Evolutionary conservation across 2,797 vertebrate species (phyloP).

Genomic region (Chaunax sp.): DNA sequence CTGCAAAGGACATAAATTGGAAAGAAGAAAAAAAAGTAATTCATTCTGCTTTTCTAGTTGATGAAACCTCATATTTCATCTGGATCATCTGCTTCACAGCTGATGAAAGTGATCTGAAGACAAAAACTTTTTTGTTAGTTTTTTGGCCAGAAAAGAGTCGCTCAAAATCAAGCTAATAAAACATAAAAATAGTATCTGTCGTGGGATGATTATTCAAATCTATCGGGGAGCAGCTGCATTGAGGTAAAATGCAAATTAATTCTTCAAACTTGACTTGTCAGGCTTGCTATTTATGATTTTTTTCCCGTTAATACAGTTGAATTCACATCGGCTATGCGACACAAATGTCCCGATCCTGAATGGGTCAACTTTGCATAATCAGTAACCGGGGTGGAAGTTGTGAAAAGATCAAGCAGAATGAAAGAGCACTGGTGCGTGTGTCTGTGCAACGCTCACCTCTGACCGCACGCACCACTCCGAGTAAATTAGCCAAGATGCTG

Average conservation of each 20-base stretch:
- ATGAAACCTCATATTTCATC: slow-evolving; percentile 76
- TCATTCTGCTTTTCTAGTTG: slow-evolving; percentile 68
- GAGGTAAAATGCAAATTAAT: slow-evolving; percentile 24
- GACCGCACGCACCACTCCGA: slow-evolving; percentile 22
- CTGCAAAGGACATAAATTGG: slow-evolving; percentile 61
- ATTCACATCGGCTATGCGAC: slow-evolving; percentile 3
- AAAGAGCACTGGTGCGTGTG: slow-evolving; percentile 27
- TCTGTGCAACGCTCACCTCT: slow-evolving; percentile 39
- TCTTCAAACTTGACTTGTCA: slow-evolving; percentile 4
- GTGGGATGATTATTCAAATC: slow-evolving; percentile 17
- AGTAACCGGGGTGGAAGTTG: slow-evolving; percentile 39
- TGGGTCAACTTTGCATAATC: slow-evolving; percentile 54
- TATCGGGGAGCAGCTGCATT: slow-evolving; percentile 11
- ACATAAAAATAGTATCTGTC: slow-evolving; percentile 38
- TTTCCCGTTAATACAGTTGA: neutral
- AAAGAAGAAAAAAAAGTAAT: slow-evolving; percentile 60
- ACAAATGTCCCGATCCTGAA: slow-evolving; percentile 11
- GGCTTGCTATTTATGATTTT: neutral
- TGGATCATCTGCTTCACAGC: slow-evolving; percentile 61
- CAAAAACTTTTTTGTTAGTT: slow-evolving; percentile 51
- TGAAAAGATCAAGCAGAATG: slow-evolving; percentile 61
- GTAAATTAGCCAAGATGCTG: slow-evolving; percentile 45
- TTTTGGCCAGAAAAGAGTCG: slow-evolving; percentile 55
- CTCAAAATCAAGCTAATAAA: slow-evolving; percentile 53
- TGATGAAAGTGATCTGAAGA: slow-evolving; percentile 57